These are phyloP conservation scores for Molothrus ater DNA, from an alignment of 2,797 vertebrate species.

Conservation along the genomic window DNA sequence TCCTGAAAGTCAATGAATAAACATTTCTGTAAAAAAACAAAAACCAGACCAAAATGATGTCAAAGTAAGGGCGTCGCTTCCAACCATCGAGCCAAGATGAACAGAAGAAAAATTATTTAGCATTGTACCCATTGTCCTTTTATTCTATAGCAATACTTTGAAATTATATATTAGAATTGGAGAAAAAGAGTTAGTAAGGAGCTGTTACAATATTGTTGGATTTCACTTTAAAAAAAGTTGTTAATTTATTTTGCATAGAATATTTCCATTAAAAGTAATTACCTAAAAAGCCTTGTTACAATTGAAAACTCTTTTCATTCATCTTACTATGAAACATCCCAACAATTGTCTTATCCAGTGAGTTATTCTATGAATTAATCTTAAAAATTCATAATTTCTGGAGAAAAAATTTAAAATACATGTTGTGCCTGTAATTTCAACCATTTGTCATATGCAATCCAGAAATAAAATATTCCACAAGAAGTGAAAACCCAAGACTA, in stretches of 20 bases:
- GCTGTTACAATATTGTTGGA: not conserved
- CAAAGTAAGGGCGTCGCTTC: not conserved
- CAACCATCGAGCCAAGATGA: not conserved
- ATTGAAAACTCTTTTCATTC: not conserved
- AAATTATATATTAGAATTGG: not conserved
- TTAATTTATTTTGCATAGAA: not conserved
- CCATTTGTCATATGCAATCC: not conserved
- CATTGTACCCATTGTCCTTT: not conserved
- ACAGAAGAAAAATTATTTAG: not conserved
- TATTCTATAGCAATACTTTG: not conserved
- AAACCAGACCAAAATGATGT: not conserved
- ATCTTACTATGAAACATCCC: not conserved
- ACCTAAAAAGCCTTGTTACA: not conserved
- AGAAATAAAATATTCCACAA: not conserved
- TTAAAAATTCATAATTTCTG: not conserved
- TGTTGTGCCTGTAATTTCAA: not conserved
- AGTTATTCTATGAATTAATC: not conserved
- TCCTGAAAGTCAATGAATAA: not conserved
- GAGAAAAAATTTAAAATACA: not conserved
- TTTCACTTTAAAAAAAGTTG: not conserved
- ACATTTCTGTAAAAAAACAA: not conserved
- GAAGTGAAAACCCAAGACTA: not conserved
- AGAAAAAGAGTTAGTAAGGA: not conserved
- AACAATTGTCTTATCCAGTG: not conserved
- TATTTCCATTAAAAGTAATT: not conserved